Base-by-base conservation (phyloP, 2,888 invertebrate species). In the Spisula solida region DNA sequence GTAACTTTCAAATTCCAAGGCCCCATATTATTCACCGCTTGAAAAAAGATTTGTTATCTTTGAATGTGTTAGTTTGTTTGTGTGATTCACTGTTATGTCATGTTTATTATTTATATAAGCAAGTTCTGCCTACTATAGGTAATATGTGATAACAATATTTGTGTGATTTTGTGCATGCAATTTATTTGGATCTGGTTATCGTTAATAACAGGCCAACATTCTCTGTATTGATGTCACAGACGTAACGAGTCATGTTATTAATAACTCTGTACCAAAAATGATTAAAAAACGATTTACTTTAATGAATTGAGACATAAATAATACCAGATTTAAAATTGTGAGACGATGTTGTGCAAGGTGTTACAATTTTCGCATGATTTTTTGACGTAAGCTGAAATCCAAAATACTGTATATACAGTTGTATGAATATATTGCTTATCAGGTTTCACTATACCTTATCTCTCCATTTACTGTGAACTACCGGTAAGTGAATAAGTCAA, bases 91-190 rank as follows among this genome's bases (percentile, higher is more conserved):
- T 66, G 60, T 66, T 66, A 66, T 66, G 25, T 25, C 8, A 8
- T 25, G 14, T 66, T 66, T 25, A 25, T 66, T 66, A 25, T n/a
- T 66, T 66, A 25, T 25, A 66, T 66, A 20, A 25, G 25, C 60
- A 66, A 66, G 60, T 66, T 66, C 25, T n/a, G 60, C 25, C 25
- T n/a, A n/a, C 25, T 25, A 66, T 66, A n/a, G 60, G 60, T 25
- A 66, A 25, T 6, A 66, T 66, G 60, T 66, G 60, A 66, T 66
- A 66, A 41, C 41, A 41, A 25, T 66, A 66, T 20, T 14, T 66
- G 60, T 66, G 60, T 66, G 60, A 25, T 66, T 66, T 66, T 66
- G 25, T 66, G 60, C 60, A 66, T 66, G 25, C 4, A n/a, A n/a
- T 25, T 56, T 4, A 66, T 66, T n/a, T 66, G 25, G 10, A n/a